Percentiles rank a stretch among this genome's conserved stretches.
phyloP scores from a whole-genome alignment of 2,113 vertebrate genomes.

The Carassius gibelio region DNA sequence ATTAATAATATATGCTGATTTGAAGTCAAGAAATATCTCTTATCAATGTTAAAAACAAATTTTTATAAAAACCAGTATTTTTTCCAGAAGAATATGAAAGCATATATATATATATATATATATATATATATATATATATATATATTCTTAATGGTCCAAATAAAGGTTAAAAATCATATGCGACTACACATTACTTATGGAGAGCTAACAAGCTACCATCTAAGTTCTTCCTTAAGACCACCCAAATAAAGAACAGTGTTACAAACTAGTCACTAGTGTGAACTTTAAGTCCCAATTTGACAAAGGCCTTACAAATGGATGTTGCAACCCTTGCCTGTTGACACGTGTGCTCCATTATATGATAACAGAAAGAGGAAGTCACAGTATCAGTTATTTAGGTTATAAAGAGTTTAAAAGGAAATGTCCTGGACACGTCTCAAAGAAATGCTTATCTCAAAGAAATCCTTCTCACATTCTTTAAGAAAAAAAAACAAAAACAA shows the following conservation, averaged over 20 bases:
- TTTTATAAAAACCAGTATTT: no score
- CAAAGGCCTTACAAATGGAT: not conserved
- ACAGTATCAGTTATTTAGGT: not conserved
- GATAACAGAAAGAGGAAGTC: not conserved
- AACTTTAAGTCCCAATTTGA: not conserved
- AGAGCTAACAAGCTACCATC: no score
- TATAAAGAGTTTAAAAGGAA: not conserved
- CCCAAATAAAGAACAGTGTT: not conserved
- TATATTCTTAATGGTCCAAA: not conserved
- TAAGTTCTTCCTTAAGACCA: not conserved
- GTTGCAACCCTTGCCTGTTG: not conserved
- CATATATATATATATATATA: no score
- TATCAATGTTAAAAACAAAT: no score
- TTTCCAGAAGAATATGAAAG: no score
- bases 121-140: no score
- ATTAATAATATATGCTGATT: no score
- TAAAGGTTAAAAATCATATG: not conserved
- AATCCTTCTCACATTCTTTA: constrained; percentile 10
- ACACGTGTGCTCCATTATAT: not conserved
- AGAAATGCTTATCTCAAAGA: not conserved
- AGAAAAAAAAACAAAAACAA: constrained; percentile 8
- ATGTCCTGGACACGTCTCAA: not conserved
- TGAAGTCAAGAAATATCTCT: no score
- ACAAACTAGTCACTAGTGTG: not conserved
- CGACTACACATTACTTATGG: not conserved